These are phyloP conservation scores for Caerostris extrusa DNA, from an alignment of 1,140 invertebrate genomes.

Conservation along the genomic window DNA sequence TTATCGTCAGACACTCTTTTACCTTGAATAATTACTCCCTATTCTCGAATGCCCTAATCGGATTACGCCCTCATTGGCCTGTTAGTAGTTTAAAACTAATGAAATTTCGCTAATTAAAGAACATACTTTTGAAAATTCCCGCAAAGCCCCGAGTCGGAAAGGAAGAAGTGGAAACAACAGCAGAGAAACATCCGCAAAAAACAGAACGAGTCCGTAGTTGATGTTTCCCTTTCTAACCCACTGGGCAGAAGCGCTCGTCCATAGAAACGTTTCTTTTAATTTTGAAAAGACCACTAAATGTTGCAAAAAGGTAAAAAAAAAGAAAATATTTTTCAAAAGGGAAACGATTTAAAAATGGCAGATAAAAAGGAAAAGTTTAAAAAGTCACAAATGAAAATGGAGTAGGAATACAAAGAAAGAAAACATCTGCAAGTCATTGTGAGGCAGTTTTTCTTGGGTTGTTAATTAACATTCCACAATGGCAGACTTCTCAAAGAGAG, in stretches of 20 bases:
- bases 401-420: neutral
- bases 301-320: neutral
- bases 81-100: neutral
- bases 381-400: neutral
- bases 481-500: neutral
- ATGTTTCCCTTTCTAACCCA: neutral
- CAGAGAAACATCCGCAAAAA: neutral
- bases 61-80: neutral
- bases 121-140: neutral
- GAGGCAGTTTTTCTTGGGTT: neutral
- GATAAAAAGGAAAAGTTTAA: neutral
- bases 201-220: neutral
- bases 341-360: neutral
- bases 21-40: neutral
- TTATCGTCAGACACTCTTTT: neutral
- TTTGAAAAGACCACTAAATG: neutral
- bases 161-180: neutral
- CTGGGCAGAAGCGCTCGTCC: neutral
- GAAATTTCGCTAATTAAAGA: neutral
- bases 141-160: neutral
- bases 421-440: neutral
- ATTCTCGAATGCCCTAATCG: slow-evolving; percentile 1
- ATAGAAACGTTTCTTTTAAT: neutral
- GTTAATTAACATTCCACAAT: slow-evolving; percentile 34
- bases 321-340: neutral